Conservation (phyloP, 2,888 invertebrate genomes). For the Rutpela maculata region DNA sequence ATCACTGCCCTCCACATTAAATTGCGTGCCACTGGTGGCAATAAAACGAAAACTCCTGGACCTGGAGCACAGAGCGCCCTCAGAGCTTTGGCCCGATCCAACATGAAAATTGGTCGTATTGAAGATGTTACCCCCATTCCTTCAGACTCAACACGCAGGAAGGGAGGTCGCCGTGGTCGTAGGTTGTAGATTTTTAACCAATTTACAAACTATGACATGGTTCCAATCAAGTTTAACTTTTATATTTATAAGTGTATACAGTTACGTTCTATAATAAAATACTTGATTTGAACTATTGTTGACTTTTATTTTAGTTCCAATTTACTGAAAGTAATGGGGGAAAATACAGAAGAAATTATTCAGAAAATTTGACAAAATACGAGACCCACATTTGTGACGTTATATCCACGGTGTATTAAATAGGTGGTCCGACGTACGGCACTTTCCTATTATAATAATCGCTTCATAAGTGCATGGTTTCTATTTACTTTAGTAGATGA, state of each 20-base stretch:
- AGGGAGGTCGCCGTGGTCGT: conserved; percentile 99
- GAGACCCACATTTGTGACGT: too few relatives aligned
- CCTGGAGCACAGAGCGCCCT: conserved; percentile 99
- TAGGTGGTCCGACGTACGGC: too few relatives aligned
- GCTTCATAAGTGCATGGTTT: too few relatives aligned
- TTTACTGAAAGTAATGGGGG: background rate
- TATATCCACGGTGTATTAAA: too few relatives aligned
- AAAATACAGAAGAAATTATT: too few relatives aligned
- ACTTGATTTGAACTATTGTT: conserved; percentile 52
- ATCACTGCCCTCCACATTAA: conserved; percentile 99
- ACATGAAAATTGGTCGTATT: conserved; percentile 99
- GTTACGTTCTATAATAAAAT: conserved; percentile 47
- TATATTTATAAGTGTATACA: conserved; percentile 57
- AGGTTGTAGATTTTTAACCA: conserved; percentile 88
- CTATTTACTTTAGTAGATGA: too few relatives aligned
- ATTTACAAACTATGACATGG: conserved; percentile 34
- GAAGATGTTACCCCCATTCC: conserved; percentile 99
- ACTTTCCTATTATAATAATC: too few relatives aligned
- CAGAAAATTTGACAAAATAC: too few relatives aligned
- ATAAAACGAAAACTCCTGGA: conserved; percentile 98
- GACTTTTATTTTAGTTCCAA: conserved; percentile 17
- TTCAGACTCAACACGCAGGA: conserved; percentile 98
- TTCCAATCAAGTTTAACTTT: conserved; percentile 53
- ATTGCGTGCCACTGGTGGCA: conserved; percentile 98
- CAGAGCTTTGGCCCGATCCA: conserved; percentile 97